Percentiles rank a stretch among this genome's conserved stretches.
Evolutionary conservation across 2,797 vertebrate genomes (phyloP).

Genomic region (Hozukius guyotensis): DNA sequence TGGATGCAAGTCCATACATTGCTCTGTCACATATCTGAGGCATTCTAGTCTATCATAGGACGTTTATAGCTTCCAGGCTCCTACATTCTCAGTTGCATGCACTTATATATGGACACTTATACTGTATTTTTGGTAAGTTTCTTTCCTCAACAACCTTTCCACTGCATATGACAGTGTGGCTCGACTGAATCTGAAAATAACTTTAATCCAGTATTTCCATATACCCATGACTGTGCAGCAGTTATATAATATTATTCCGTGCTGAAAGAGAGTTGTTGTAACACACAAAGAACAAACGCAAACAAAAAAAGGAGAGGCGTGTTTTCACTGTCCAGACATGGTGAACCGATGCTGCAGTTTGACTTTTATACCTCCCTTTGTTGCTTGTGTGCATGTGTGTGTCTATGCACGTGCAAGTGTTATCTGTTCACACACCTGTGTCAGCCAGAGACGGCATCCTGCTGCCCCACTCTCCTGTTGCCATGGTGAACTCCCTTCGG

Average conservation of each 20-base stretch:
- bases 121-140: conserved; percentile 1
- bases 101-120: neutral
- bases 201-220: neutral
- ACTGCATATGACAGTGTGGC: neutral
- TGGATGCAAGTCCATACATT: neutral
- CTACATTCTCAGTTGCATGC: neutral
- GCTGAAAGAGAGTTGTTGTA: neutral
- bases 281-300: neutral
- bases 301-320: neutral
- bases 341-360: neutral
- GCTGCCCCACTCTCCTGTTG: conserved; percentile 73
- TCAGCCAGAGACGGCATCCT: conserved; percentile 54
- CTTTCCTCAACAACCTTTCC: neutral
- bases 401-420: conserved; percentile 7
- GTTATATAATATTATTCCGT: neutral
- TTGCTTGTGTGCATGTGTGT: neutral
- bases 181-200: neutral
- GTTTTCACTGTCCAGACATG: neutral
- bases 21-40: neutral
- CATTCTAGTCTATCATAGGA: neutral
- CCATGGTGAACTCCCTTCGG: conserved; percentile 77
- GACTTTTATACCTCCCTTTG: neutral
- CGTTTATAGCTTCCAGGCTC: neutral
- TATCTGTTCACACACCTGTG: conserved; percentile 66
- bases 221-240: neutral